These are phyloP conservation scores for Typhlichthys subterraneus DNA, from an alignment of 2,797 vertebrate species.

Conservation along the genomic window DNA sequence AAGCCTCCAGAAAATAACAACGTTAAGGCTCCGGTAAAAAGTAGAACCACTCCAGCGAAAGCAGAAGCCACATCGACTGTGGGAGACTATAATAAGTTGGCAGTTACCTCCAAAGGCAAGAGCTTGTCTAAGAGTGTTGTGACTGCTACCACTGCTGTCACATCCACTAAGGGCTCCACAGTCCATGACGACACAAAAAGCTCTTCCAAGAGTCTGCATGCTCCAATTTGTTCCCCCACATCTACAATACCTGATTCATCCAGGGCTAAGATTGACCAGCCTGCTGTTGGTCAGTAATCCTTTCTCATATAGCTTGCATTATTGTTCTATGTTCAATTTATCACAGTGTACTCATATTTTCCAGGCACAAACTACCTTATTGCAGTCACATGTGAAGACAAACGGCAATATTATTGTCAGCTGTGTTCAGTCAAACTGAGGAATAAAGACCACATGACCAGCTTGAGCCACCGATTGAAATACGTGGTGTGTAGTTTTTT, in stretches of 20 bases:
- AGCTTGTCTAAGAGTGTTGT: not conserved
- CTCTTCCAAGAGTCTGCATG: not conserved
- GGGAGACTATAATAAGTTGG: not conserved
- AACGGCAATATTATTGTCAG: slow-evolving; percentile 53
- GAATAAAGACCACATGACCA: slow-evolving; percentile 4
- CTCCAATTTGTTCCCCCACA: not conserved
- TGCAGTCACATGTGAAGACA: slow-evolving; percentile 29
- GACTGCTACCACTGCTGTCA: not conserved
- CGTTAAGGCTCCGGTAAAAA: not conserved
- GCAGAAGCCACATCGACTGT: not conserved
- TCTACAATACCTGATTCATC: not conserved
- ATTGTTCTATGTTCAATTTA: not conserved
- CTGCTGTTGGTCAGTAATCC: slow-evolving; percentile 47
- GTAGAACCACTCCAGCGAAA: not conserved
- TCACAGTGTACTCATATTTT: not conserved
- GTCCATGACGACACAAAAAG: not conserved
- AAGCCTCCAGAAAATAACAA: not conserved
- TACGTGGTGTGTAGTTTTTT: slow-evolving; percentile 50
- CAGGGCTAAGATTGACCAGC: not conserved
- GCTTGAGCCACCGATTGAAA: slow-evolving; percentile 26
- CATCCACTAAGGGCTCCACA: slow-evolving; percentile 1
- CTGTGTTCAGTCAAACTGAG: slow-evolving; percentile 49
- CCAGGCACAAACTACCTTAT: slow-evolving; percentile 47
- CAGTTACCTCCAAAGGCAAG: slow-evolving; percentile 1
- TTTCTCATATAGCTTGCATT: not conserved